These are phyloP conservation scores for Eolophus roseicapilla DNA, from an alignment of 2,113 vertebrate genomes.

Conservation along the genomic window DNA sequence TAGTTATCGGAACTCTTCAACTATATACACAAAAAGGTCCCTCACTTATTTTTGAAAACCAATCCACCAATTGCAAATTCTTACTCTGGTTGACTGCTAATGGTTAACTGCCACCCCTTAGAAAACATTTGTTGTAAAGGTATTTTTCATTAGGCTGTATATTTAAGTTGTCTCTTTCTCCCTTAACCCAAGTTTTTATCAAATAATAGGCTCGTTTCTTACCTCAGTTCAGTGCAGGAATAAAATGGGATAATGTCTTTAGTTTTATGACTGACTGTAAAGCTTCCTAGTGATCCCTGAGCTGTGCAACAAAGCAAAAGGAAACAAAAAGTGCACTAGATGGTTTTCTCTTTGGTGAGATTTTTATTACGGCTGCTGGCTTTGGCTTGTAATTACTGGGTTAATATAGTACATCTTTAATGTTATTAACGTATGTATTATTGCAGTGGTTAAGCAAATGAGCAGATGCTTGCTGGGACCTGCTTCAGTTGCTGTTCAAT, in stretches of 20 bases:
- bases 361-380: not conserved
- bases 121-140: not conserved
- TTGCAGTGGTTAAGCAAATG: constrained; percentile 6
- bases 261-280: constrained; percentile 24
- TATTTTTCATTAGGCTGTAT: not conserved
- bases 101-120: not conserved
- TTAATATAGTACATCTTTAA: constrained; percentile 16
- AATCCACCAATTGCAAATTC: not conserved
- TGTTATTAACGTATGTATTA: not conserved
- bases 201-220: not conserved
- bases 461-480: not conserved
- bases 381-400: constrained; percentile 6
- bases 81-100: not conserved
- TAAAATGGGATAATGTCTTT: not conserved
- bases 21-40: not conserved
- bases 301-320: constrained; percentile 7
- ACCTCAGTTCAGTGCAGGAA: not conserved
- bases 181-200: not conserved
- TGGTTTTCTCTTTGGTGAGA: not conserved
- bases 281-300: not conserved
- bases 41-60: not conserved
- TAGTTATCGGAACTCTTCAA: not conserved
- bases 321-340: not conserved
- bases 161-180: not conserved
- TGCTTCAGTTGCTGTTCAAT: not conserved